Evolutionary conservation across 2,797 vertebrate genomes (phyloP).

Genomic region (Xenops minutus): DNA sequence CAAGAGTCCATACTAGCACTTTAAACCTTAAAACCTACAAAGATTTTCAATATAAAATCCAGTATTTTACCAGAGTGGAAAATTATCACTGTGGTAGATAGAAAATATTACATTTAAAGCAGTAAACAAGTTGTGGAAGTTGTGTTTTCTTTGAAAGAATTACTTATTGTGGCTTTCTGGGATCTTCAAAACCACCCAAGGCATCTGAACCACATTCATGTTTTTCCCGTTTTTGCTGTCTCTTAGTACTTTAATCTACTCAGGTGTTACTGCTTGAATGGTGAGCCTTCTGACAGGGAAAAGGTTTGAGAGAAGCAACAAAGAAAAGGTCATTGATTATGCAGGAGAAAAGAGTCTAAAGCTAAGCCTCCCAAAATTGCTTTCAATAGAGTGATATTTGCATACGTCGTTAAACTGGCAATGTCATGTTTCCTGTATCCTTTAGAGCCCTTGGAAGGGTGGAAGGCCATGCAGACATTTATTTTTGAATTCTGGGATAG

Average conservation of each 20-base stretch:
- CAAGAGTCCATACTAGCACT: background rate
- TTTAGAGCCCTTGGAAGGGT: background rate
- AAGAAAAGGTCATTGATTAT: background rate
- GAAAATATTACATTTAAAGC: background rate
- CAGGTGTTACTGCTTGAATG: background rate
- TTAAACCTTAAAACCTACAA: background rate
- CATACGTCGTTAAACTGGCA: background rate
- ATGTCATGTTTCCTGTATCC: background rate
- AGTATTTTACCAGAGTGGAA: background rate
- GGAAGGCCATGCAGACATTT: background rate
- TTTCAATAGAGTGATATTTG: background rate
- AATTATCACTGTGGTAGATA: background rate
- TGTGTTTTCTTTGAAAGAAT: background rate
- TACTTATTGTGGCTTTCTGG: background rate
- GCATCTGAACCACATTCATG: background rate
- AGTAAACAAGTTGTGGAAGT: background rate
- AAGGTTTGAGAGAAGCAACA: background rate
- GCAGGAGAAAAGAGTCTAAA: background rate
- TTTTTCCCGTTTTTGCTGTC: background rate
- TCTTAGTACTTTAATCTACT: background rate
- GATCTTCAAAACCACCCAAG: background rate
- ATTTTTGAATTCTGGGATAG: background rate
- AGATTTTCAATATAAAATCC: background rate
- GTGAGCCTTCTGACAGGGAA: background rate
- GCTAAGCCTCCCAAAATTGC: background rate